phyloP scores from a whole-genome alignment of 1,140 invertebrate species.

The Pachypsylla venusta region DNA sequence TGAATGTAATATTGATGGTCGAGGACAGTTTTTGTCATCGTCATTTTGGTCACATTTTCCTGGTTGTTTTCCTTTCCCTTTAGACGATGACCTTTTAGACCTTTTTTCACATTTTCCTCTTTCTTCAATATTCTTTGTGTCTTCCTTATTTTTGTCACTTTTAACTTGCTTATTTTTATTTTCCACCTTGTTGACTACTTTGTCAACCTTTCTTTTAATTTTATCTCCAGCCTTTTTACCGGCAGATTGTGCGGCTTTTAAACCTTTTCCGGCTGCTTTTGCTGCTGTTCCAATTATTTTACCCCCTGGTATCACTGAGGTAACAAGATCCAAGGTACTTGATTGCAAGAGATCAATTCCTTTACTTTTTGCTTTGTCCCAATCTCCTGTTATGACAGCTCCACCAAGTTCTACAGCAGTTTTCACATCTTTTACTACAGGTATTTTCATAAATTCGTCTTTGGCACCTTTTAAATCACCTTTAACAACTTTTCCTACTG shows the following conservation, averaged over 20 bases:
- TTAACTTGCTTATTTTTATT: neutral
- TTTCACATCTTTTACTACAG: constrained; percentile 18
- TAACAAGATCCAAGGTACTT: constrained; percentile 10
- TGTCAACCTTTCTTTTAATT: constrained; percentile 10
- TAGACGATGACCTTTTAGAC: neutral
- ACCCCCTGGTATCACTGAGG: constrained; percentile 12
- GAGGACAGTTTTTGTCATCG: constrained; percentile 10
- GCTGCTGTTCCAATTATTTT: constrained; percentile 14
- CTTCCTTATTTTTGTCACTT: constrained; percentile 7
- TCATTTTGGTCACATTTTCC: neutral
- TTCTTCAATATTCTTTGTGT: constrained; percentile 6
- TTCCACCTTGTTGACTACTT: constrained; percentile 5
- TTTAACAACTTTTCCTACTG: constrained; percentile 14
- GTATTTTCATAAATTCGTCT: constrained; percentile 15
- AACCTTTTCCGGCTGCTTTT: constrained; percentile 10
- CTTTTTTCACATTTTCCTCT: constrained; percentile 13
- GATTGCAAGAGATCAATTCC: constrained; percentile 11
- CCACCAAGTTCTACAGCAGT: constrained; percentile 14
- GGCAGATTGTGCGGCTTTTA: constrained; percentile 6
- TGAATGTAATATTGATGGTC: neutral
- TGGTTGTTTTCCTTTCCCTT: neutral
- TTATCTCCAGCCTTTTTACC: constrained; percentile 8
- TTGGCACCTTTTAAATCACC: constrained; percentile 15
- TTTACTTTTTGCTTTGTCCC: constrained; percentile 15
- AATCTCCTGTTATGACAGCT: constrained; percentile 15